Evolutionary conservation across 1,140 invertebrate species (phyloP), one percentile per base, ranked within the genome.

Genomic region (Bombyx mandarina): DNA sequence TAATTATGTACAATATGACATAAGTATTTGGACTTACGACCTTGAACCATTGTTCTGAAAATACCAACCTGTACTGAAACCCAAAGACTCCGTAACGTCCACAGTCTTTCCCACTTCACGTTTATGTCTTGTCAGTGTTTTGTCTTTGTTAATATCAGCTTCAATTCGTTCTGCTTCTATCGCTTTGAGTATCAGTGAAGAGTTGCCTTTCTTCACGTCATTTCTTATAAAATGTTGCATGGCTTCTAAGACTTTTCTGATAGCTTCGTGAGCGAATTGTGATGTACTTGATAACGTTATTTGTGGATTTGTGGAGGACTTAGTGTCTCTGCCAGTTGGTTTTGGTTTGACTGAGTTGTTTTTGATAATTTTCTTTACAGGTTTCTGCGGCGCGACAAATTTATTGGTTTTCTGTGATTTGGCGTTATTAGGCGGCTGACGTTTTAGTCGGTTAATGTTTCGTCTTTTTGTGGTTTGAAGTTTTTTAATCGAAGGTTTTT

Each of bases 181-280:
- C 7, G 53, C 53, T 46, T 45, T 7, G 26, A 54, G 43, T 7
- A 54, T 54, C 22, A 18, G 45, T 7, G 53, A 54, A 26, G 53
- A 45, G 26, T 54, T 46, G 3, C 53, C 53, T 46, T 60, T 67
- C 42, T 60, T 68, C 18, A 77, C 49, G 43, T 59, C 71, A 8
- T 71, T 72, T 10, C 51, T 59, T 8, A 75, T 60, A 48, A 75
- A 57, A 61, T 72, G 70, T 35, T 70, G 64, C 0, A 74, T 60
- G 9, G 66, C 67, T 8, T 56, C 58, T 63, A 76, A 70, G 8
- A 75, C 69, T 60, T 61, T 66, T 53, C 73, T 75, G 0, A 73
- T 56, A 26, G 76, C 57, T 44, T 60, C 63, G 50, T 73, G 63
- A 43, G 71, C 65, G 8, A 73, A 52, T 42, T 63, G 60, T n/a